phyloP scores from a whole-genome alignment of 2,113 vertebrate species.

The Rhinopithecus roxellana region DNA sequence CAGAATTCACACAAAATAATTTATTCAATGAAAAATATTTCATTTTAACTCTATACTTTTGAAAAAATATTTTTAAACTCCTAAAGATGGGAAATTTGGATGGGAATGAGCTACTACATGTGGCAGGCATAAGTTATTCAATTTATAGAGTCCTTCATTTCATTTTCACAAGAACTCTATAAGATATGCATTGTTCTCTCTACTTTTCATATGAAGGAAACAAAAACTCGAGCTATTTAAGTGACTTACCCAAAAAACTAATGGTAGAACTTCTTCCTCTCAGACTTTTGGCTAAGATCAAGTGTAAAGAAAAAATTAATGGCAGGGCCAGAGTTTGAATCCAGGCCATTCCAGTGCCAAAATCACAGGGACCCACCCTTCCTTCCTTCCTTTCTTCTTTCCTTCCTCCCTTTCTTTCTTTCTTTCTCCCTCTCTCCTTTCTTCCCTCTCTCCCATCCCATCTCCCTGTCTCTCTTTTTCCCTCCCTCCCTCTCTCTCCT shows the following conservation, averaged over 20 bases:
- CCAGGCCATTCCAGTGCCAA: not conserved
- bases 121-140: not conserved
- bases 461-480: too few species aligned
- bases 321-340: not conserved
- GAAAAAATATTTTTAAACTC: slow-evolving; percentile 7
- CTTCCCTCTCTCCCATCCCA: too few species aligned
- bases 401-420: too few species aligned
- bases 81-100: slow-evolving; percentile 12
- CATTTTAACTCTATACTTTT: not conserved
- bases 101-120: not conserved
- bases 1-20: slow-evolving; percentile 19
- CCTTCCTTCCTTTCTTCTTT: not conserved
- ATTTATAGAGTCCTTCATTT: not conserved
- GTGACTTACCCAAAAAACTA: not conserved
- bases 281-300: not conserved
- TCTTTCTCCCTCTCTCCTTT: too few species aligned
- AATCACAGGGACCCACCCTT: not conserved
- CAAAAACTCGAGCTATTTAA: not conserved
- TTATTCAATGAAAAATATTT: slow-evolving; percentile 19
- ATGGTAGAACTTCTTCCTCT: not conserved
- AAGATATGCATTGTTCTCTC: not conserved
- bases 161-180: not conserved
- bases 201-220: not conserved
- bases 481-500: too few species aligned
- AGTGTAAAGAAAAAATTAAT: not conserved